Percentiles rank a stretch among this genome's conserved stretches.
Evolutionary conservation across 2,113 vertebrate genomes (phyloP).

Genomic region (Cardinalis cardinalis): DNA sequence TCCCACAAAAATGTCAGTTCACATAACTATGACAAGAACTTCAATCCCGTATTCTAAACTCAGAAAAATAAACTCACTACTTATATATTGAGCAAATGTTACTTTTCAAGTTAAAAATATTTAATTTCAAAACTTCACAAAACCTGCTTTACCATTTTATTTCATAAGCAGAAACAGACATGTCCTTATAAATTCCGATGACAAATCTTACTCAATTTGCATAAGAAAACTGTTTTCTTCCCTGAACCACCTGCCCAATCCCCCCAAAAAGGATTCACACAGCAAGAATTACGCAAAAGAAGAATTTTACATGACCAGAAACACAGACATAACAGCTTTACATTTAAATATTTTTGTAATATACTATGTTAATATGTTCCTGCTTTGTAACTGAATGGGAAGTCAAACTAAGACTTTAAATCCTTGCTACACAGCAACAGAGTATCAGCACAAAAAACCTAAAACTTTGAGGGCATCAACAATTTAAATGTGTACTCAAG

Average conservation of each 20-base stretch:
- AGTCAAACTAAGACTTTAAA: not conserved
- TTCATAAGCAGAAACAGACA: not conserved
- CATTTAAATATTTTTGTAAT: not conserved
- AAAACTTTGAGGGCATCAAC: not conserved
- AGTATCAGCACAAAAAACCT: not conserved
- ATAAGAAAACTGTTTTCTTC: not conserved
- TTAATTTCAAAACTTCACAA: not conserved
- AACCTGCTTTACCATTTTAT: not conserved
- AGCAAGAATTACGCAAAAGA: not conserved
- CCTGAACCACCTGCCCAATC: not conserved
- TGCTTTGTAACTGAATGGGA: not conserved
- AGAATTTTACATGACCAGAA: not conserved
- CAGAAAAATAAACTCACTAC: not conserved
- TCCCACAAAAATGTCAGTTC: not conserved
- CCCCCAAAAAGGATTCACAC: not conserved
- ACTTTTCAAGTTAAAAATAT: not conserved
- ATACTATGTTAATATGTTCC: not conserved
- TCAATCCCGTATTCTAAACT: not conserved
- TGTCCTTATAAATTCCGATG: accelerated
- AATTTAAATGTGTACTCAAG: not conserved
- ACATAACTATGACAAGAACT: not conserved
- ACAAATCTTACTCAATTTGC: not conserved
- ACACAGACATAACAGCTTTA: not conserved
- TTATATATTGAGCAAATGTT: not conserved
- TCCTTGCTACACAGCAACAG: not conserved